Percentiles rank a stretch among this genome's conserved stretches.
These are phyloP conservation scores for Hestina assimilis DNA, from an alignment of 1,140 invertebrate genomes.

Conservation along the genomic window DNA sequence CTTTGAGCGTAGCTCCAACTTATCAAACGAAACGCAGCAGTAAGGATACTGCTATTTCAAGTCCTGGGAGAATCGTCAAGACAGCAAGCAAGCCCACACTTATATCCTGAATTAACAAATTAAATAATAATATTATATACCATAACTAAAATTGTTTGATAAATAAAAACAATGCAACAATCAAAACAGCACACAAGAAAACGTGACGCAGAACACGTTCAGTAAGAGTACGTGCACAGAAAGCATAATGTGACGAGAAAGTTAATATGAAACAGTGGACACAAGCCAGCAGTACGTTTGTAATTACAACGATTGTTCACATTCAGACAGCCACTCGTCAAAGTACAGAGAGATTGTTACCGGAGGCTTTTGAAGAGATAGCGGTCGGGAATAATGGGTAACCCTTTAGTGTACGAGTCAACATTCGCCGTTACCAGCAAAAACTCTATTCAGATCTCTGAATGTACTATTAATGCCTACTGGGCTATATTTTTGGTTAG, in stretches of 20 bases:
- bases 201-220: background rate
- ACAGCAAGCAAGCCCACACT: too few relatives aligned
- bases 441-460: constrained; percentile 2
- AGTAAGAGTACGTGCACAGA: background rate
- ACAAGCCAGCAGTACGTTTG: constrained; percentile 9
- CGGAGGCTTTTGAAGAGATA: constrained; percentile 34
- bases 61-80: too few relatives aligned
- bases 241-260: background rate
- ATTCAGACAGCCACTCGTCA: constrained; percentile 38
- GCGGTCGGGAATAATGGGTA: constrained; percentile 31
- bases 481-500: background rate
- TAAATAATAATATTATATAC: background rate
- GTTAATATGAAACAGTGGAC: constrained; percentile 4
- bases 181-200: background rate
- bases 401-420: constrained; percentile 21
- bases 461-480: background rate
- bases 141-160: too few relatives aligned
- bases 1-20: too few relatives aligned
- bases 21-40: too few relatives aligned
- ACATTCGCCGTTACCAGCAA: constrained; percentile 18
- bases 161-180: too few relatives aligned
- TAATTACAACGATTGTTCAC: constrained; percentile 40
- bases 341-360: constrained; percentile 34
- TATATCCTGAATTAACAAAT: too few relatives aligned
- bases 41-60: too few relatives aligned